Evolutionary conservation across 2,888 invertebrate genomes (phyloP), one percentile per base, ranked within the genome.

Genomic region (Caenorhabditis auriculariae): DNA sequence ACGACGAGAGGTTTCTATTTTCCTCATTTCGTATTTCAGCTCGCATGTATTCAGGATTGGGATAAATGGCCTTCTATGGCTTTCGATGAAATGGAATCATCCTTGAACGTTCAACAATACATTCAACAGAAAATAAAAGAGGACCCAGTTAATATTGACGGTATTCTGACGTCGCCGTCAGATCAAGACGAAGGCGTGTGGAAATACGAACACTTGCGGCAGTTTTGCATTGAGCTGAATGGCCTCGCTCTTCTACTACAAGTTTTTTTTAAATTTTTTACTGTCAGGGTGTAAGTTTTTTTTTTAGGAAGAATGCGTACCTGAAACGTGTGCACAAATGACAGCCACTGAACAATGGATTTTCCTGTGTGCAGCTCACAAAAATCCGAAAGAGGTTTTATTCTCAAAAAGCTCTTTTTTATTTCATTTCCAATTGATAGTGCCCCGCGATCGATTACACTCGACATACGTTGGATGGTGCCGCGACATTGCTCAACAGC

Each of bases 261-360:
- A 86, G 84, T 84, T n/a, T 27, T 23, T 37, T 42, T 53, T 38
- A 5, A 21, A 38, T 49, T 47, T 49, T 23, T 50, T 49, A 6
- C n/a, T 29, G 38, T 29, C 42, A 23, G 19, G 17, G 19, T 37
- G n/a, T n/a, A n/a, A n/a, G n/a, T n/a, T n/a, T n/a, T n/a, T n/a
- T n/a, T 72, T 76, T 21, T 76, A 86, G 84, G 88, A 88, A 69
- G 95, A 96, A 84, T 98, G 98, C 83, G 90, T 91, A 81, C 94
- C 96, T 37, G 91, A 93, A 80, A 92, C 90, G 23, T 98, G 98
- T 83, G 92, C 91, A 61, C 96, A 99, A 85, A 99, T 98, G 98
- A 98, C 96, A 42, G 98, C 98, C 28, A 98, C 98, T 27, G 96
- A 98, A 84, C 96, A 98, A 82, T 99, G 98, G 98, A 98, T 99